Conservation (phyloP, 2,797 vertebrate genomes). For the Corythornis leucogaster region DNA sequence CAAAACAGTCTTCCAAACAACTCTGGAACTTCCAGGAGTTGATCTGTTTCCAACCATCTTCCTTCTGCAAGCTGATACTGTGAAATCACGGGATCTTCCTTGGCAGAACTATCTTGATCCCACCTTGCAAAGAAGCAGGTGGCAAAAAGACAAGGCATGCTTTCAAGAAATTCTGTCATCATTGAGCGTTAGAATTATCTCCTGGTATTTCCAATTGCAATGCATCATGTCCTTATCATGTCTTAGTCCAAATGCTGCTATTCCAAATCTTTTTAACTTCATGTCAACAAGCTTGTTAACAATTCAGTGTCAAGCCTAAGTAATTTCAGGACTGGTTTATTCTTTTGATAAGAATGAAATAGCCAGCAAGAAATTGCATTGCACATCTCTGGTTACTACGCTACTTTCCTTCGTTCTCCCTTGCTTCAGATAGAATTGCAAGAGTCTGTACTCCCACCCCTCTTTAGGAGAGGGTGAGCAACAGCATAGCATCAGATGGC, state of each 20-base stretch:
- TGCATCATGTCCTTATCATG: not conserved
- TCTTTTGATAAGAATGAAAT: not conserved
- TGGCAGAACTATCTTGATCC: not conserved
- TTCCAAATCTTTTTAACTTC: not conserved
- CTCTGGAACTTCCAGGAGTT: not conserved
- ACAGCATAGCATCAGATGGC: fast-evolving
- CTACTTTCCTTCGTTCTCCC: not conserved
- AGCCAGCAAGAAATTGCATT: not conserved
- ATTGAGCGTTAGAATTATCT: not conserved
- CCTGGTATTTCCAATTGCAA: not conserved
- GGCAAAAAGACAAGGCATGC: not conserved
- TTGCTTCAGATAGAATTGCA: not conserved
- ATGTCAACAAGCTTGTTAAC: not conserved
- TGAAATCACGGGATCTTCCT: not conserved
- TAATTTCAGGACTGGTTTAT: not conserved
- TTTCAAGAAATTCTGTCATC: not conserved
- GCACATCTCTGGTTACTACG: not conserved
- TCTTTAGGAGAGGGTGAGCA: not conserved
- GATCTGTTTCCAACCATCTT: not conserved
- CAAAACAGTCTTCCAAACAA: not conserved
- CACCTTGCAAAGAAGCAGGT: not conserved
- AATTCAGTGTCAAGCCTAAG: not conserved
- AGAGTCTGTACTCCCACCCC: not conserved
- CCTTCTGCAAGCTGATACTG: fast-evolving
- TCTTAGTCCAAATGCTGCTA: not conserved